These are phyloP conservation scores for Drosophila tanythrix DNA, from an alignment of 2,888 invertebrate species.

Conservation along the genomic window DNA sequence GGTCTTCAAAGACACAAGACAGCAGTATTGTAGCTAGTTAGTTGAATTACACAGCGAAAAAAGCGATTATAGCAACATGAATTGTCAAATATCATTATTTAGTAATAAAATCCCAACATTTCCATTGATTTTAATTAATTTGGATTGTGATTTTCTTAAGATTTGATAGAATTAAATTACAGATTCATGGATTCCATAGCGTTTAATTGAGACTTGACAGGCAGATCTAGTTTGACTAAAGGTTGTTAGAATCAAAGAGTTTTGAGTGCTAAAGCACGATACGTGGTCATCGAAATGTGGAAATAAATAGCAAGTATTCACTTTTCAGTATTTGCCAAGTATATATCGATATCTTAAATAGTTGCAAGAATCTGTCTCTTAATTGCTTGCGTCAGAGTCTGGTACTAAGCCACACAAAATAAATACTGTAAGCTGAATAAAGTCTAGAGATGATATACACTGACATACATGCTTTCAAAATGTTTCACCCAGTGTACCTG, in stretches of 20 bases:
- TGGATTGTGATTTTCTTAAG: not conserved
- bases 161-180: not conserved
- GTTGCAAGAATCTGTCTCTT: not conserved
- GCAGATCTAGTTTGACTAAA: not conserved
- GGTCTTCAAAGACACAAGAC: conserved; percentile 5
- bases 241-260: not conserved
- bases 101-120: accelerated
- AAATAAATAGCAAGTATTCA: not conserved
- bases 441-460: not conserved
- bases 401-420: not conserved
- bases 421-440: not conserved
- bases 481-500: conserved; percentile 3
- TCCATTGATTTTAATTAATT: not conserved
- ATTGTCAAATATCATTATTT: not conserved
- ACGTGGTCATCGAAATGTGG: not conserved
- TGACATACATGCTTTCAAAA: too few relatives aligned
- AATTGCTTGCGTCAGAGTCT: not conserved
- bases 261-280: not conserved
- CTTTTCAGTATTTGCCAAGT: not conserved
- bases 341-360: too few relatives aligned
- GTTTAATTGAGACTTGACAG: not conserved
- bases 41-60: not conserved
- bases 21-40: not conserved
- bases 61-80: not conserved
- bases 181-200: not conserved